A percentile compares a stretch with the other conserved stretches of the same genome.
phyloP scores from a whole-genome alignment of 2,113 vertebrate species.

The zebrafish (Danio rerio) region DNA sequence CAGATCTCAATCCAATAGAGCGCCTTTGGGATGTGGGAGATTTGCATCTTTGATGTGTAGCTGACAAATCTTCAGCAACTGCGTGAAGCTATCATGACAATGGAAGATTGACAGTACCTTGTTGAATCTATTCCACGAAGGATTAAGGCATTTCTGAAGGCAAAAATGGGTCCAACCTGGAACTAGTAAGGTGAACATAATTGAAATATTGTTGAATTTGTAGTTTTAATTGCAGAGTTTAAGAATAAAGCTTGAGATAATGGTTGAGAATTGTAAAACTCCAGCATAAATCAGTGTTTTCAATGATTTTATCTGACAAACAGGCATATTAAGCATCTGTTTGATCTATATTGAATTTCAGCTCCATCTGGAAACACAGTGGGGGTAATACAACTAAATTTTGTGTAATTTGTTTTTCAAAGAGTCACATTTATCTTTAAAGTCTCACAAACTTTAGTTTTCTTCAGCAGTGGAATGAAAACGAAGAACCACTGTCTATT shows the following conservation, averaged over 20 bases:
- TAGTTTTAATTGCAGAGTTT: neutral
- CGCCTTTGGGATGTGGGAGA: too few relatives aligned
- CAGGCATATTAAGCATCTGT: neutral
- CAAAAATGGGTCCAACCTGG: neutral
- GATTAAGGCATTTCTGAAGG: too few relatives aligned
- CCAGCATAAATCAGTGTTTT: neutral
- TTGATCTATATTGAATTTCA: neutral
- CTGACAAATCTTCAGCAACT: too few relatives aligned
- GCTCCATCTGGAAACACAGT: neutral
- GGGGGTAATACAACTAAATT: neutral
- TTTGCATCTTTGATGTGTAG: too few relatives aligned
- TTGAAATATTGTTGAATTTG: neutral
- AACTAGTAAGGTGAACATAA: neutral
- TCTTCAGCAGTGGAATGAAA: neutral
- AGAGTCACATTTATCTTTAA: too few relatives aligned
- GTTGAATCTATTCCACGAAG: too few relatives aligned
- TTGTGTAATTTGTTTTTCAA: neutral
- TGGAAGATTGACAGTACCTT: too few relatives aligned
- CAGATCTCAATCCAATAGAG: too few relatives aligned
- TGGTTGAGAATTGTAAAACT: neutral
- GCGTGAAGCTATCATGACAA: too few relatives aligned
- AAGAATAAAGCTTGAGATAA: neutral
- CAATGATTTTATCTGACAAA: too few relatives aligned
- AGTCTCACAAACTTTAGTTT: neutral
- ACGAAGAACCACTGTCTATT: neutral